Base-by-base conservation (phyloP, 2,797 vertebrate species). In the Muraenolepis orangiensis region DNA sequence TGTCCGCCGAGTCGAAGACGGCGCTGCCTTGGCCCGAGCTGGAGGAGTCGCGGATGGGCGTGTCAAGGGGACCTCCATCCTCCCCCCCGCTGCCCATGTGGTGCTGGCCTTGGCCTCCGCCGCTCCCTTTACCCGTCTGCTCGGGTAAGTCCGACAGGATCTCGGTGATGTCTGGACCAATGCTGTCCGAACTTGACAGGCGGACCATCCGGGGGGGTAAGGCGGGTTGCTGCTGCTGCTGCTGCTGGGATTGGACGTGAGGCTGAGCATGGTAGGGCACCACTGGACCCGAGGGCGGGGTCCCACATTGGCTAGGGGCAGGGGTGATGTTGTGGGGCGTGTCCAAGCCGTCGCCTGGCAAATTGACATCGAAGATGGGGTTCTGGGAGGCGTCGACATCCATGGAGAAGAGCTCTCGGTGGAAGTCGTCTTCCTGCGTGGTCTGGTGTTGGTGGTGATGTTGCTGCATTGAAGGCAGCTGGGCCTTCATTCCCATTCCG, bases 381-480 rank as follows among this genome's bases (percentile, higher is more conserved):
- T 99, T 99, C 80, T 98, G 96, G 77, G 97, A 96, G 29, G 94
- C 90, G 42, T 99, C 98, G 72, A 97, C 97, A 72, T 99, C 98
- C 97, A 99, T 99, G 18, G 98, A 99, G 66, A 98, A 97, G 67
- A 99, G 95, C 89, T 98, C 97, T 74, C 97, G 95, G 83, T 99
- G 97, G 90, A 99, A 99, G 87, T 99, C 98, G 72, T 99, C 98
- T 90, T 99, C 98, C 68, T 96, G 96, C 31, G 96, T 93, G 80
- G 96, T 95, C 76, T 94, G 95, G 83, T 93, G 93, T 51, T 91
- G 87, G 78, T 90, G 92, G 77, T 92, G 96, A 89, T 89, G 97
- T 89, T 79, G 87, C 5, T 79, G 79, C 83, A 94, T 87, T 18
- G 88, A 88, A 16, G 75, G 14, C 61, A 89, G 91, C 80, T 91